Conservation (phyloP, 2,113 vertebrate species). For the Naja naja region DNA sequence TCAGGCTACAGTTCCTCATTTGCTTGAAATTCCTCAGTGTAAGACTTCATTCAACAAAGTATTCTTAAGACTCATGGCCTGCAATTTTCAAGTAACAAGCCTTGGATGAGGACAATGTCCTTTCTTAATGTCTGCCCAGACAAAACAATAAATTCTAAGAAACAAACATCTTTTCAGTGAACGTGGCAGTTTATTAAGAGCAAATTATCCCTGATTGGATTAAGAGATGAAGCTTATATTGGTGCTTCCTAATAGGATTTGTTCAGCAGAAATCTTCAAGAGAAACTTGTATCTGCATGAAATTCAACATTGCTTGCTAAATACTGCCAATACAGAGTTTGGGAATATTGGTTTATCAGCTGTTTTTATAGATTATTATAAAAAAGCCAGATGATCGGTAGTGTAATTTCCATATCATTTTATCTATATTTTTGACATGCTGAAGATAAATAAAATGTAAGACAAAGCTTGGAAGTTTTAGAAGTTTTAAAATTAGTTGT, state of each 20-base stretch:
- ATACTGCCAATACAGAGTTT: neutral
- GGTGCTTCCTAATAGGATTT: neutral
- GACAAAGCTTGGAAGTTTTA: neutral
- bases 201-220: neutral
- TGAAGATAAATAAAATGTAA: neutral
- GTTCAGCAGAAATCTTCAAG: neutral
- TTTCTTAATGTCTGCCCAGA: neutral
- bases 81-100: neutral
- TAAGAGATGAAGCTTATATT: neutral
- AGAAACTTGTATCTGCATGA: neutral
- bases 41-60: neutral
- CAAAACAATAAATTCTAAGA: neutral
- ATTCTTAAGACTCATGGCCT: neutral
- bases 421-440: neutral
- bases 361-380: neutral
- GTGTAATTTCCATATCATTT: neutral
- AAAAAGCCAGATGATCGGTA: neutral
- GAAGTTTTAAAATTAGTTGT: neutral
- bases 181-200: neutral
- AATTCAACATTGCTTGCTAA: neutral
- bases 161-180: neutral
- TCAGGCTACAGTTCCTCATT: neutral
- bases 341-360: neutral
- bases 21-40: neutral
- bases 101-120: neutral